phyloP scores from a whole-genome alignment of 2,113 vertebrate species.

The Marcusenius ussheri region DNA sequence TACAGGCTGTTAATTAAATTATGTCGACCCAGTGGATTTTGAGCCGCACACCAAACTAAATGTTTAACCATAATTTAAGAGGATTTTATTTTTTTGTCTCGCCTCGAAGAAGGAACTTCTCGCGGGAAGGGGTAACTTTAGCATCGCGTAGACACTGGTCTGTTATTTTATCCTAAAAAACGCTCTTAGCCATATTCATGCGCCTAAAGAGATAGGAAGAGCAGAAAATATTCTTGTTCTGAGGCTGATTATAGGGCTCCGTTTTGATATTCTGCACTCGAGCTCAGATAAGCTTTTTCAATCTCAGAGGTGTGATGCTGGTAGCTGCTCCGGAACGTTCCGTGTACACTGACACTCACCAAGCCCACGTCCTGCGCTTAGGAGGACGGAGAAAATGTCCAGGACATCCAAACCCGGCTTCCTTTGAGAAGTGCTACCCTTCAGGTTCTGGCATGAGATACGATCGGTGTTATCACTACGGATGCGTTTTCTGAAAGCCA shows the following conservation, averaged over 20 bases:
- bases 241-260: background rate
- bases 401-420: background rate
- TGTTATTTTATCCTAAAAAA: background rate
- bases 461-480: background rate
- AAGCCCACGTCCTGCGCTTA: background rate
- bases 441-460: background rate
- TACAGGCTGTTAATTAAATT: constrained; percentile 2
- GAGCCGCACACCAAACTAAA: background rate
- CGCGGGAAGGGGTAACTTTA: background rate
- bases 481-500: background rate
- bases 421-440: background rate
- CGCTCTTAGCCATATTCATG: background rate
- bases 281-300: background rate
- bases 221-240: background rate
- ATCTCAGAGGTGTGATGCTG: background rate
- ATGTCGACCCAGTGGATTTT: background rate
- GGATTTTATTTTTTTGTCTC: background rate
- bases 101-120: background rate
- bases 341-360: background rate
- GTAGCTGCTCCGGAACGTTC: background rate
- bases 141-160: background rate
- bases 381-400: background rate
- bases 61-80: background rate
- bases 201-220: background rate
- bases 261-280: background rate